Evolutionary conservation across 2,113 vertebrate genomes (phyloP).

Genomic region (Amphiprion ocellaris): DNA sequence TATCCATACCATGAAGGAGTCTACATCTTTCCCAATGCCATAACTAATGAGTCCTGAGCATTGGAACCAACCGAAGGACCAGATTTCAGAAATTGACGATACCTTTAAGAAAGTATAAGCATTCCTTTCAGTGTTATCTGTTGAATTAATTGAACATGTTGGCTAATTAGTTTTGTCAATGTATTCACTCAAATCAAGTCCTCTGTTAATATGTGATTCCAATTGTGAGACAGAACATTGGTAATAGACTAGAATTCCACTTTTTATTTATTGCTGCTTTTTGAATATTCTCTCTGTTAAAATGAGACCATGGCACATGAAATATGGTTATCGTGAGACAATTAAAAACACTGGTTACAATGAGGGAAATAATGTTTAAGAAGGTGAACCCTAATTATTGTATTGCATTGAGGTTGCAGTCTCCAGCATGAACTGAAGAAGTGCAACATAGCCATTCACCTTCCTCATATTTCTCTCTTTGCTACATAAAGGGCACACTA

Average conservation of each 20-base stretch:
- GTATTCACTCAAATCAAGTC: neutral
- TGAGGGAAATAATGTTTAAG: neutral
- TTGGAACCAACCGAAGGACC: no score
- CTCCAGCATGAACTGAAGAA: conserved; percentile 18
- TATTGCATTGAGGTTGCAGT: conserved; percentile 7
- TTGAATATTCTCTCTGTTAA: neutral
- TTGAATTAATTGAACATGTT: no score
- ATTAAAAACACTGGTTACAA: neutral
- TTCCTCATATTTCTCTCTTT: conserved; percentile 7
- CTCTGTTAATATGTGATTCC: no score
- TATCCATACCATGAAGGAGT: conserved; percentile 81
- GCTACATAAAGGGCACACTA: conserved; percentile 37
- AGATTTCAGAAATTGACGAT: no score
- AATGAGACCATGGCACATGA: neutral
- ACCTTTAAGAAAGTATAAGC: no score
- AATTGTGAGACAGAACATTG: no score
- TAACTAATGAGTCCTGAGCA: no score
- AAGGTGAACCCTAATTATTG: conserved; percentile 16
- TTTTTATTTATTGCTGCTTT: no score
- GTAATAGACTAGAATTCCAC: no score
- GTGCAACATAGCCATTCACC: neutral
- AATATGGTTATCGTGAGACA: neutral
- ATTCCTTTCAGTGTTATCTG: no score
- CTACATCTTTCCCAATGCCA: no score
- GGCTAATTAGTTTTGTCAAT: no score